Base-by-base conservation (phyloP, 2,113 vertebrate genomes). In the Dromas ardeola region DNA sequence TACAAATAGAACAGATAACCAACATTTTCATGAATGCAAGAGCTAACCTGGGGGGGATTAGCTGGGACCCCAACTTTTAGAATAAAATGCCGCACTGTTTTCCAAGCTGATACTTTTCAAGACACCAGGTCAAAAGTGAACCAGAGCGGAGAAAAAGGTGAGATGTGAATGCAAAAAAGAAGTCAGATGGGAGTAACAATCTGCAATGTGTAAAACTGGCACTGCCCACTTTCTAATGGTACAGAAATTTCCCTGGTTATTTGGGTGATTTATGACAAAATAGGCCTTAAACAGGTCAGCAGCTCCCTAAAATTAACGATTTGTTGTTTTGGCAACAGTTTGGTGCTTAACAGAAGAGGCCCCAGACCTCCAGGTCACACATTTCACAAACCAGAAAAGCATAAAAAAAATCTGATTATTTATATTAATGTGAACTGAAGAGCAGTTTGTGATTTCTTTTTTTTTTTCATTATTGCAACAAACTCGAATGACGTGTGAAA, bases 301-400 rank as follows among this genome's bases (percentile, higher is more conserved):
- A 79, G n/a, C 29, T 72, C 26, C 56, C 36, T 53, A 50, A 38
- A 82, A 95, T 34, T 30, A 87, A 67, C 30, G 42, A 40, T n/a
- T 49, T 77, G 43, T 36, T 90, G 38, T 30, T 84, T 76, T 76
- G 86, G 58, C 42, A 93, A 70, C 45, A 80, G 21, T 62, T 93
- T 58, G n/a, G 30, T 69, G 71, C 70, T 79, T 40, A 79, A 65
- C 19, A 81, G 49, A 74, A 78, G 55, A 88, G 58, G n/a, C 47
- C 81, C 32, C 84, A 93, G 62, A 62, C 84, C 86, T 27, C 25
- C 74, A 93, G 78, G 90, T 80, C 87, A 84, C 9, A 29, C 14
- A 66, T 85, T 88, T 97, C 96, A 78, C 83, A 90, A 82, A 81
- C 5, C 25, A 90, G 42, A 59, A 90, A 81, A 91, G 52, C 47